Conservation (phyloP, 2,888 invertebrate genomes). For the Lottia gigantea region DNA sequence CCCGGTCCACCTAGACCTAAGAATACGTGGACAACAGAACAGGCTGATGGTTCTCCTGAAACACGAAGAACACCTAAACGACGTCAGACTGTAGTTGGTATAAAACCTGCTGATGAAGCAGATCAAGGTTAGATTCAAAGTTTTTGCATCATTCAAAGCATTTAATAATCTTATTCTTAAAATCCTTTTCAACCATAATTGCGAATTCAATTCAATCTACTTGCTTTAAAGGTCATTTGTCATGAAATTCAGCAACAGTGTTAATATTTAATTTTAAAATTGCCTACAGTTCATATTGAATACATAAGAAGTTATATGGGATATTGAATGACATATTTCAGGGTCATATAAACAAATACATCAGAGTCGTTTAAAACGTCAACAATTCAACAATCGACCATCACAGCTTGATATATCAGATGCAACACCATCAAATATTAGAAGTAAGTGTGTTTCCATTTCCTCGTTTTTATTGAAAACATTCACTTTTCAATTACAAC, state of each 20-base stretch:
- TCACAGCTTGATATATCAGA: not conserved
- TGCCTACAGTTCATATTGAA: no score
- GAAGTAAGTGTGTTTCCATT: not conserved
- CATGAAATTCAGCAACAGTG: no score
- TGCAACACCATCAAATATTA: not conserved
- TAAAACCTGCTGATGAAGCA: constrained; percentile 29
- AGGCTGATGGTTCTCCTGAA: constrained; percentile 1
- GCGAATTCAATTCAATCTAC: no score
- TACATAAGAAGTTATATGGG: no score
- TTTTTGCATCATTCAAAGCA: not conserved
- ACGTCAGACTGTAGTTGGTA: constrained; percentile 35
- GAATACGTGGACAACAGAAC: constrained; percentile 10
- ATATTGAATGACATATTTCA: constrained; percentile 21
- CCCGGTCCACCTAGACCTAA: not conserved
- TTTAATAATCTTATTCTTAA: not conserved
- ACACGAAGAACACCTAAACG: constrained; percentile 28
- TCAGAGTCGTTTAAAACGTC: constrained; percentile 20
- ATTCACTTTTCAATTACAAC: no score
- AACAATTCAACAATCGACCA: not conserved
- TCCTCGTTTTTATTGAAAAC: no score
- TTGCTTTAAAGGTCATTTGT: no score
- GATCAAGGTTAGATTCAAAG: constrained; percentile 25
- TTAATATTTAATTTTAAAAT: no score
- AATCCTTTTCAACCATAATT: not conserved
- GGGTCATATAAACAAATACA: constrained; percentile 54